These are phyloP conservation scores for Xenopus tropicalis DNA, from an alignment of 2,113 vertebrate genomes.

Conservation along the genomic window UCB_Xtro_10.0 CM004450.2:142279001-142279500, in stretches of 20 bases:
- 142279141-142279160: conserved; percentile 76
- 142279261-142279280: conserved; percentile 20
- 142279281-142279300: background rate
- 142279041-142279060: conserved; percentile 63
- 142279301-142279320: fast-evolving
- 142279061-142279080: conserved; percentile 69
- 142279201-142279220: background rate
- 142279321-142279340: fast-evolving
- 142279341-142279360: fast-evolving
- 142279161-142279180: conserved; percentile 69
- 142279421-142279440: conserved; percentile 59
- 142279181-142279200: background rate
- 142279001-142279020: conserved; percentile 64
- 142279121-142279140: conserved; percentile 76
- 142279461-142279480: conserved; percentile 81
- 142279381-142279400: conserved; percentile 13
- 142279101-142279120: conserved; percentile 51
- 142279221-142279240: background rate
- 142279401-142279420: background rate
- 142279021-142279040: conserved; percentile 82
- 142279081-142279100: conserved; percentile 88
- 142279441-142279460: conserved; percentile 92
- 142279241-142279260: background rate
- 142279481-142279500: conserved; percentile 61
- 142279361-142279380: background rate